Percentiles rank a stretch among this genome's conserved stretches.
phyloP scores from a whole-genome alignment of 2,797 vertebrate species.

The Champsocephalus esox region DNA sequence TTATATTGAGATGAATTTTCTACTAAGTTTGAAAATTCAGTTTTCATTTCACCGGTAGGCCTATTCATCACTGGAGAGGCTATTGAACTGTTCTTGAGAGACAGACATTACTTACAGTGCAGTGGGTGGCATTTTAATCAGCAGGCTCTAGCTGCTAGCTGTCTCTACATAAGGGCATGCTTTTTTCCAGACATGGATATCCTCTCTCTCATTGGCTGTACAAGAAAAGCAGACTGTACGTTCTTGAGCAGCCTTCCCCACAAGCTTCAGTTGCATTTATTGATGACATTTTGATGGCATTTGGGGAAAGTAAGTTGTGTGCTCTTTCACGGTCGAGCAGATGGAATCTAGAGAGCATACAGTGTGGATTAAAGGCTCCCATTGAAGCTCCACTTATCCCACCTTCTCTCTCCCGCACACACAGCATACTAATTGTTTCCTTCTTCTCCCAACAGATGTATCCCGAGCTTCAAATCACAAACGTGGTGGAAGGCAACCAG shows the following conservation, averaged over 20 bases:
- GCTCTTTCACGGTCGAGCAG: conserved; percentile 69
- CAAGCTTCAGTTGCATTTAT: conserved; percentile 62
- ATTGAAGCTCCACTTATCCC: conserved; percentile 50
- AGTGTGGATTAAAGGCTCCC: conserved; percentile 57
- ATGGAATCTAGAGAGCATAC: conserved; percentile 66
- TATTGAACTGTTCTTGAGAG: conserved; percentile 24
- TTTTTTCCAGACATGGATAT: background rate
- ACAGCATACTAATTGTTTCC: conserved; percentile 13
- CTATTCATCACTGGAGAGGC: conserved; percentile 27
- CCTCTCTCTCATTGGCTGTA: conserved; percentile 21
- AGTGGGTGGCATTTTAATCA: conserved; percentile 43
- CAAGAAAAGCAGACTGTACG: conserved; percentile 30
- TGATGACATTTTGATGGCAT: conserved; percentile 78
- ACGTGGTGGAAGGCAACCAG: conserved; percentile 96
- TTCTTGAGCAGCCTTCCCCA: conserved; percentile 33
- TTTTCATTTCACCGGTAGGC: conserved; percentile 22
- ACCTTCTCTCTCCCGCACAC: conserved; percentile 9
- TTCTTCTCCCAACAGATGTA: conserved; percentile 88
- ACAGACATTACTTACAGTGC: conserved; percentile 39
- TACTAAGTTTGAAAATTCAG: background rate
- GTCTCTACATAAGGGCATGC: conserved; percentile 20
- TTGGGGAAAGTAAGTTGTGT: conserved; percentile 66
- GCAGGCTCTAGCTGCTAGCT: background rate
- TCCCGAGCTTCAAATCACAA: conserved; percentile 95
- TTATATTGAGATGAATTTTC: conserved; percentile 9